phyloP scores from a whole-genome alignment of 2,888 invertebrate species.

The Helicoverpa assulta region DNA sequence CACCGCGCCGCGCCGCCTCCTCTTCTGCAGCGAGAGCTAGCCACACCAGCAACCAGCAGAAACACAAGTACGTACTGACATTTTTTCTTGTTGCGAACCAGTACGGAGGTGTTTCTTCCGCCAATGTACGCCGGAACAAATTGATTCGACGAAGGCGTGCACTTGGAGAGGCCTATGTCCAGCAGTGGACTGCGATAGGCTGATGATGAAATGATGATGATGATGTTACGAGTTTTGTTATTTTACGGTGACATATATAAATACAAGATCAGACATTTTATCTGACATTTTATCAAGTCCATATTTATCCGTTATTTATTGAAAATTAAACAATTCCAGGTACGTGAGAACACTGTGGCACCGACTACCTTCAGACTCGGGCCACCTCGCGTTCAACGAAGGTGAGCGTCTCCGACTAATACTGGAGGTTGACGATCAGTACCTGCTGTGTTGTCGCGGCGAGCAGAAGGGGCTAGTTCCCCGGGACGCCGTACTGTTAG shows the following conservation, averaged over 20 bases:
- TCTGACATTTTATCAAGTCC: too few relatives aligned
- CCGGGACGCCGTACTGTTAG: conserved; percentile 91
- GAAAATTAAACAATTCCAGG: conserved; percentile 72
- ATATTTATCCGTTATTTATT: background rate
- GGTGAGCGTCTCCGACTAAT: conserved; percentile 93
- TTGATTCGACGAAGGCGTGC: too few relatives aligned
- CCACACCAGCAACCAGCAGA: conserved; percentile 80
- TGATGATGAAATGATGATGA: too few relatives aligned
- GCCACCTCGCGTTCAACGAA: conserved; percentile 94
- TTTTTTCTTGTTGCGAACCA: too few relatives aligned
- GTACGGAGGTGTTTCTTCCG: background rate
- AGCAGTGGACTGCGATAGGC: too few relatives aligned
- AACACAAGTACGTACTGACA: conserved; percentile 76
- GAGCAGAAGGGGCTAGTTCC: conserved; percentile 94
- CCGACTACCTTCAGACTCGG: conserved; percentile 93
- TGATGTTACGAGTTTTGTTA: too few relatives aligned
- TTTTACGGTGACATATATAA: too few relatives aligned
- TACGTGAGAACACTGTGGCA: conserved; percentile 94
- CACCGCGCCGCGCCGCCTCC: conserved; percentile 92
- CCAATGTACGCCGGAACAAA: background rate
- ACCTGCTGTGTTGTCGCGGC: conserved; percentile 94
- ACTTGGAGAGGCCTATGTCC: too few relatives aligned
- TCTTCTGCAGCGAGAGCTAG: conserved; percentile 90
- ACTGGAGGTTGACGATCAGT: conserved; percentile 94
- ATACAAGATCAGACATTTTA: too few relatives aligned